Evolutionary conservation across 2,797 vertebrate genomes (phyloP).

Genomic region (Denticeps clupeoides): DNA sequence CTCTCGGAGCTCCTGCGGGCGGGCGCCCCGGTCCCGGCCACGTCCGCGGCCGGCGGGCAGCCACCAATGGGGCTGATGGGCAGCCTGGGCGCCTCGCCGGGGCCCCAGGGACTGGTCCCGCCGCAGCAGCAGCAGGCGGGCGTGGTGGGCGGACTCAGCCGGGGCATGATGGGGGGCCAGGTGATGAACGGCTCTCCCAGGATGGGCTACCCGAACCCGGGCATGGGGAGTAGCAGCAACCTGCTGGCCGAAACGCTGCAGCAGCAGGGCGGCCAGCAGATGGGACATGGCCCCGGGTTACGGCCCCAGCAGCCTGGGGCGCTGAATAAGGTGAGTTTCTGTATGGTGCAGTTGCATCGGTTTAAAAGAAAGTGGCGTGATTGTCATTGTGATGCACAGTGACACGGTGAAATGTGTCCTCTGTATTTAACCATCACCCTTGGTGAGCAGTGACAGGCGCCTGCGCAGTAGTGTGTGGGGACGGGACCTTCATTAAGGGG

Average conservation of each 20-base stretch:
- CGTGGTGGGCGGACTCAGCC: constrained; percentile 66
- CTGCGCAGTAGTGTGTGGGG: no score
- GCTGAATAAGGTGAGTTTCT: constrained; percentile 72
- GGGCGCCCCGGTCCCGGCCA: constrained; percentile 58
- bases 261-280: constrained; percentile 56
- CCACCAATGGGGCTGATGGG: constrained; percentile 75
- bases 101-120: constrained; percentile 69
- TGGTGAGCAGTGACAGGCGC: no score
- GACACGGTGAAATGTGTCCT: no score
- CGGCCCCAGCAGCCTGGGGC: constrained; percentile 77
- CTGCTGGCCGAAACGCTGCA: constrained; percentile 77
- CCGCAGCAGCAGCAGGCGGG: constrained; percentile 58
- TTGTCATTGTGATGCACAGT: no score
- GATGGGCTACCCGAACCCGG: constrained; percentile 74
- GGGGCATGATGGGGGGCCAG: constrained; percentile 82
- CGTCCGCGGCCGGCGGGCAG: constrained; percentile 46
- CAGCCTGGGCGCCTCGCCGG: constrained; percentile 69
- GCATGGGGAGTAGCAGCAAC: constrained; percentile 70
- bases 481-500: no score
- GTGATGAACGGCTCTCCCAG: constrained; percentile 90
- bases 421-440: no score
- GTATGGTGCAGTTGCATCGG: no score
- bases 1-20: constrained; percentile 85
- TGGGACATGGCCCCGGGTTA: constrained; percentile 73
- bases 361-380: no score